A percentile compares a stretch with the other conserved stretches of the same genome.
phyloP scores from a whole-genome alignment of 2,797 vertebrate genomes.

The Lepilemur septentrionalis region DNA sequence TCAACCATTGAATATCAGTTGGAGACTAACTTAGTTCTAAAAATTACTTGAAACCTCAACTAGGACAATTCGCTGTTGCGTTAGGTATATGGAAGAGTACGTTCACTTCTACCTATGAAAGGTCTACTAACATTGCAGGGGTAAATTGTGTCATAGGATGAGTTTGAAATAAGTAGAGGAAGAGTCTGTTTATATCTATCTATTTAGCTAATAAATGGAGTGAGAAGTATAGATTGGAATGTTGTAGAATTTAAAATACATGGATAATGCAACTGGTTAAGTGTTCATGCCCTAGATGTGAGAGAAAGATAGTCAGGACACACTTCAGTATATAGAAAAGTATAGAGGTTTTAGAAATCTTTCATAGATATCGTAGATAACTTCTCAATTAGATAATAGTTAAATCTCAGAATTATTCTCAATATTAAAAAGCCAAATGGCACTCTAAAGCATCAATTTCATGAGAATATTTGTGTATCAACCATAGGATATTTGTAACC shows the following conservation, averaged over 20 bases:
- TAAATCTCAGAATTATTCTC: slow-evolving; percentile 11
- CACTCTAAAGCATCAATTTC: slow-evolving; percentile 6
- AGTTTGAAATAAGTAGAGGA: neutral
- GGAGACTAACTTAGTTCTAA: slow-evolving; percentile 15
- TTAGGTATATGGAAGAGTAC: neutral
- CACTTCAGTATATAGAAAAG: neutral
- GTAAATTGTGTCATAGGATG: neutral
- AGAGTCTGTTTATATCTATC: neutral
- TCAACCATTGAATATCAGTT: neutral
- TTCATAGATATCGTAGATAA: neutral
- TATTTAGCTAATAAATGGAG: neutral
- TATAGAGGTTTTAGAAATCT: neutral
- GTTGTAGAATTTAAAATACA: neutral
- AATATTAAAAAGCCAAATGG: slow-evolving; percentile 12
- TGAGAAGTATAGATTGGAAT: neutral
- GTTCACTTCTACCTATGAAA: neutral
- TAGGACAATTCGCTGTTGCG: neutral
- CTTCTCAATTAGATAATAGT: neutral
- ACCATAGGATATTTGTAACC: slow-evolving; percentile 14
- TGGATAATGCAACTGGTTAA: neutral
- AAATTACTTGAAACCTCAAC: slow-evolving; percentile 2
- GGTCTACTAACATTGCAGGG: neutral
- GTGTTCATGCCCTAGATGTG: neutral
- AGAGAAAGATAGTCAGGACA: neutral
- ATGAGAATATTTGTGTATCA: neutral